phyloP scores from a whole-genome alignment of 1,140 invertebrate species.

The Zaprionus davidi region DNA sequence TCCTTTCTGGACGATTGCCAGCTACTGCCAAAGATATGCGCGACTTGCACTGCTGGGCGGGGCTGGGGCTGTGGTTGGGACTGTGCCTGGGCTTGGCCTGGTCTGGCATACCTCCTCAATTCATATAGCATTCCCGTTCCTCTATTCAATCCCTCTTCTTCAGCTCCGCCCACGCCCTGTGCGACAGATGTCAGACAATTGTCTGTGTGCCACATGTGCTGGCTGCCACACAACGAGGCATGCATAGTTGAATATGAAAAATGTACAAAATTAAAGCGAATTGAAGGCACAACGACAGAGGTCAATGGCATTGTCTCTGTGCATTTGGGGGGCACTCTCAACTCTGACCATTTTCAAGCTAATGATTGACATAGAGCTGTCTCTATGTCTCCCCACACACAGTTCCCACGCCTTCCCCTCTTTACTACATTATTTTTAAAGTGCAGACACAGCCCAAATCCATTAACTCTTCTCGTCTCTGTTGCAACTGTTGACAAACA shows the following conservation, averaged over 20 bases:
- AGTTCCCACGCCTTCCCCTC: background rate
- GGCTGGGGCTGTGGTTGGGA: background rate
- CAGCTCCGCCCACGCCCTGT: background rate
- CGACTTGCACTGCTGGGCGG: background rate
- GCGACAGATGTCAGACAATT: conserved; percentile 11
- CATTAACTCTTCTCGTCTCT: conserved; percentile 1
- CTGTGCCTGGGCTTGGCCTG: background rate
- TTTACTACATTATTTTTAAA: background rate
- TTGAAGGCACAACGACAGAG: background rate
- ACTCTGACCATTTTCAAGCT: background rate
- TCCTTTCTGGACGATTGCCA: conserved; percentile 6
- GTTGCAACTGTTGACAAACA: conserved; percentile 35
- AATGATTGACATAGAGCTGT: conserved; percentile 11
- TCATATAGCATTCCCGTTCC: background rate
- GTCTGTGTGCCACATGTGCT: conserved; percentile 4
- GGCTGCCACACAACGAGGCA: background rate
- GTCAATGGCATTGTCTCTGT: background rate
- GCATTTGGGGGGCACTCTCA: background rate
- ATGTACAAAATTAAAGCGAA: background rate
- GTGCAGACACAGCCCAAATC: conserved; percentile 9
- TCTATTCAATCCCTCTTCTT: background rate
- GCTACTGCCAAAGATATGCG: conserved; percentile 5
- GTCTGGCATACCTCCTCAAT: background rate
- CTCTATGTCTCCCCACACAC: background rate
- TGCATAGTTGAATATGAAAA: conserved; percentile 13